Evolutionary conservation across 1,140 invertebrate genomes (phyloP).

Genomic region (Eulimnadia texana): DNA sequence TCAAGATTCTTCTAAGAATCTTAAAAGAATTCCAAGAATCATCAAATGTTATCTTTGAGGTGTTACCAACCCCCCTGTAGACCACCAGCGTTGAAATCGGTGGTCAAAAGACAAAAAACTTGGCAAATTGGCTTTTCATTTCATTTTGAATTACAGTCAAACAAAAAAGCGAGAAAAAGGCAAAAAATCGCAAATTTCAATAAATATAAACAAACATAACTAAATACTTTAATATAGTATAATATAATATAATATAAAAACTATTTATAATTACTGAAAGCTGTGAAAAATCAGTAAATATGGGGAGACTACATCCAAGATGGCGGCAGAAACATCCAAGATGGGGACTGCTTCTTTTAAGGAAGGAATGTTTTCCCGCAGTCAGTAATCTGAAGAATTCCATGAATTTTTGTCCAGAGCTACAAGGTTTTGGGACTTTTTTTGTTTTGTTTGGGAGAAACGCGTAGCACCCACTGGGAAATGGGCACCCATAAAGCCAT

Average conservation of each 20-base stretch:
- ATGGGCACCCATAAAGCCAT: neutral
- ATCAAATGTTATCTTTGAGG: neutral
- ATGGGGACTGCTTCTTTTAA: neutral
- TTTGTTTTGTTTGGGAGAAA: neutral
- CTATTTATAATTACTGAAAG: too few species aligned
- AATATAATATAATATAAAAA: too few species aligned
- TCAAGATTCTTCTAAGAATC: neutral
- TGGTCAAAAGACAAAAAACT: neutral
- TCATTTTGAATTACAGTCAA: neutral
- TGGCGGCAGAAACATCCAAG: too few species aligned
- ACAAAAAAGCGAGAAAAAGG: too few species aligned
- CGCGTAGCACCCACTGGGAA: neutral
- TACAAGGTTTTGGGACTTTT: neutral
- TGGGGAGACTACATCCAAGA: too few species aligned
- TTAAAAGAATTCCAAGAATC: neutral
- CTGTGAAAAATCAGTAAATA: too few species aligned
- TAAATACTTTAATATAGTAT: too few species aligned
- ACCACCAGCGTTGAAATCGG: neutral
- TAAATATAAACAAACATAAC: too few species aligned
- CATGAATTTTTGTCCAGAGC: too few species aligned
- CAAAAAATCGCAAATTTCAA: too few species aligned
- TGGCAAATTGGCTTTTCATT: neutral
- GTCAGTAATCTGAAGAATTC: too few species aligned
- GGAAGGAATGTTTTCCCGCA: neutral
- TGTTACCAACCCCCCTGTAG: neutral